phyloP scores from a whole-genome alignment of 2,113 vertebrate genomes.

The Platanista minor region DNA sequence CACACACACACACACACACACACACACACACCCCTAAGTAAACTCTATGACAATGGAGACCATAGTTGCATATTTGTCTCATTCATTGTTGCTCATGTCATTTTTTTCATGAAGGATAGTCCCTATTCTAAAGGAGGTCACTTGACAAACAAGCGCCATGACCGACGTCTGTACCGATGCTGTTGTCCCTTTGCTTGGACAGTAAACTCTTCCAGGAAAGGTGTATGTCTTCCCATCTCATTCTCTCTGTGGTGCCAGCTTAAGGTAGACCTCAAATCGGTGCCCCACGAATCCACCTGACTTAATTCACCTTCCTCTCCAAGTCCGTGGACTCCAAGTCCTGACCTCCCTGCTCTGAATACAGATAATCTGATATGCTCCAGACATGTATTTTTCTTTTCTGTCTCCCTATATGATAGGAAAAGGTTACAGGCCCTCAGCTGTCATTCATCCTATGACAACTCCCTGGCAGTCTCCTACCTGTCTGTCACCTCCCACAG shows the following conservation, averaged over 20 bases:
- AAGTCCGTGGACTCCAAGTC: too few species aligned
- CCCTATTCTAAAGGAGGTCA: not conserved
- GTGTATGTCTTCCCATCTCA: accelerated
- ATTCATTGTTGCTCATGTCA: not conserved
- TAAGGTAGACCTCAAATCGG: not conserved
- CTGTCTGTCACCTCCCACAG: slow-evolving; percentile 24
- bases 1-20: too few species aligned
- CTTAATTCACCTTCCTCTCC: not conserved
- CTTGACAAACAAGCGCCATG: too few species aligned
- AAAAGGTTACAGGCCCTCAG: slow-evolving; percentile 3
- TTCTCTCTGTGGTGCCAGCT: accelerated
- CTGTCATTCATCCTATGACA: slow-evolving; percentile 14
- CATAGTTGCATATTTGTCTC: not conserved
- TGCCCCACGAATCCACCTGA: accelerated
- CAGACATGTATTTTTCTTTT: not conserved
- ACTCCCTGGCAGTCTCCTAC: not conserved
- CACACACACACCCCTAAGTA: too few species aligned
- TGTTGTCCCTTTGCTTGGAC: not conserved
- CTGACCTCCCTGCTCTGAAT: not conserved
- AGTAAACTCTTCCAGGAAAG: not conserved
- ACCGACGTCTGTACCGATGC: accelerated
- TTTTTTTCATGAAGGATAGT: not conserved
- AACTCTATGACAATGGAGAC: not conserved
- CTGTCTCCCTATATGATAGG: not conserved
- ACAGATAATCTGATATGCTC: not conserved